Percentiles rank a stretch among this genome's conserved stretches.
Evolutionary conservation across 2,888 invertebrate species (phyloP).

Genomic region (Drosophila mettleri): DNA sequence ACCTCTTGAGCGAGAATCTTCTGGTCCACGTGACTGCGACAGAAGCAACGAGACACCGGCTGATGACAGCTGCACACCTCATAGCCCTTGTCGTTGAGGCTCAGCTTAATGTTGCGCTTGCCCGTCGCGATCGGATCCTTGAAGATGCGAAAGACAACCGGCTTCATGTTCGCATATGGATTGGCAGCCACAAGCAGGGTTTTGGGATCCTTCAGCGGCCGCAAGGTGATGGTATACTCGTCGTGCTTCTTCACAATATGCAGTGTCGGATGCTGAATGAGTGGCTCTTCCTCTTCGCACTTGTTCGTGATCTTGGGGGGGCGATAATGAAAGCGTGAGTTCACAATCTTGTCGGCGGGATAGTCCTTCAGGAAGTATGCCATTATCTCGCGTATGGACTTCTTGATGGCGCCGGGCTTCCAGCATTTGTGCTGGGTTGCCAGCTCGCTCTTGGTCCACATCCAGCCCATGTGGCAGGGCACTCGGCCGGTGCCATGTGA

Average conservation of each 20-base stretch:
- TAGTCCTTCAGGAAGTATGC: slow-evolving; percentile 82
- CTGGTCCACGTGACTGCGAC: slow-evolving; percentile 83
- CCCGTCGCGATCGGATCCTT: slow-evolving; percentile 86
- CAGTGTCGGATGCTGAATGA: slow-evolving; percentile 87
- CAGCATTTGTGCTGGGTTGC: slow-evolving; percentile 71
- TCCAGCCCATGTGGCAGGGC: slow-evolving; percentile 89
- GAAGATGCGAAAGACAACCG: slow-evolving; percentile 88
- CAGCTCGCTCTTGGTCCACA: slow-evolving; percentile 86
- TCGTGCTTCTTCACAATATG: slow-evolving; percentile 89
- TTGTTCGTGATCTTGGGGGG: slow-evolving; percentile 81
- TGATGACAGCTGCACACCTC: slow-evolving; percentile 86
- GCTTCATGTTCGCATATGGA: slow-evolving; percentile 89
- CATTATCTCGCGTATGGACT: slow-evolving; percentile 82
- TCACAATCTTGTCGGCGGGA: slow-evolving; percentile 77
- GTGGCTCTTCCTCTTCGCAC: slow-evolving; percentile 60
- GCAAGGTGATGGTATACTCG: slow-evolving; percentile 88
- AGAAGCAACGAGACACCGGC: slow-evolving; percentile 84
- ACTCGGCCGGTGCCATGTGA: slow-evolving; percentile 86
- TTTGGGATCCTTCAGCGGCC: slow-evolving; percentile 88
- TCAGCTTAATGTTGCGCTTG: slow-evolving; percentile 86
- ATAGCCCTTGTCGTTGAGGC: slow-evolving; percentile 86
- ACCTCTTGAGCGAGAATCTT: slow-evolving; percentile 86
- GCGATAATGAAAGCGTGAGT: slow-evolving; percentile 65
- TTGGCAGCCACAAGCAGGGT: slow-evolving; percentile 87
- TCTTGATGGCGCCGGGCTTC: slow-evolving; percentile 83